A percentile compares a stretch with the other conserved stretches of the same genome.
phyloP scores from a whole-genome alignment of 2,797 vertebrate genomes.

The Todus mexicanus region DNA sequence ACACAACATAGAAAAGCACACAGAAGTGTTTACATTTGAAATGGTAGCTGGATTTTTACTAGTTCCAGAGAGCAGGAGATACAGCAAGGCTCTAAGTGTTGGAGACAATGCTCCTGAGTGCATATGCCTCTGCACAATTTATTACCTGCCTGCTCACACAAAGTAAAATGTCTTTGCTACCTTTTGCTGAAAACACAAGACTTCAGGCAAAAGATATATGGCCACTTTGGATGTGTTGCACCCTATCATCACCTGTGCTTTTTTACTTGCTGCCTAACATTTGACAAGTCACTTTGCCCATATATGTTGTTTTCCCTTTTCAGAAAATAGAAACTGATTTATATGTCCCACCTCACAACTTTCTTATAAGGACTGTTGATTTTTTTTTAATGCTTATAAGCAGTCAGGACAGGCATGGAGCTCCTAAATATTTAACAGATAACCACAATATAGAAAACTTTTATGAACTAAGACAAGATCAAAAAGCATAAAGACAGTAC shows the following conservation, averaged over 20 bases:
- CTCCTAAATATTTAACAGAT: constrained; percentile 5
- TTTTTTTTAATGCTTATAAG: neutral
- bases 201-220: neutral
- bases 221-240: neutral
- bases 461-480: neutral
- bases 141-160: neutral
- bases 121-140: neutral
- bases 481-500: neutral
- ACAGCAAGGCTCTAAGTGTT: neutral
- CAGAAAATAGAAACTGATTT: neutral
- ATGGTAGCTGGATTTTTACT: neutral
- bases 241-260: neutral
- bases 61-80: neutral
- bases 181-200: neutral
- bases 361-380: neutral
- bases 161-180: neutral
- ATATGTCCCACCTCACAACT: neutral
- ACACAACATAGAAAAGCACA: neutral
- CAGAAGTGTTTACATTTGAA: neutral
- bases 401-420: neutral
- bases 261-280: neutral
- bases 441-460: constrained; percentile 1
- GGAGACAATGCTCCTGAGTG: neutral
- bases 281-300: neutral
- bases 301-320: neutral